These are phyloP conservation scores for Bergia sp. DNA, from an alignment of 92 coral and sea anemone genomes.

Conservation along the genomic window DNA sequence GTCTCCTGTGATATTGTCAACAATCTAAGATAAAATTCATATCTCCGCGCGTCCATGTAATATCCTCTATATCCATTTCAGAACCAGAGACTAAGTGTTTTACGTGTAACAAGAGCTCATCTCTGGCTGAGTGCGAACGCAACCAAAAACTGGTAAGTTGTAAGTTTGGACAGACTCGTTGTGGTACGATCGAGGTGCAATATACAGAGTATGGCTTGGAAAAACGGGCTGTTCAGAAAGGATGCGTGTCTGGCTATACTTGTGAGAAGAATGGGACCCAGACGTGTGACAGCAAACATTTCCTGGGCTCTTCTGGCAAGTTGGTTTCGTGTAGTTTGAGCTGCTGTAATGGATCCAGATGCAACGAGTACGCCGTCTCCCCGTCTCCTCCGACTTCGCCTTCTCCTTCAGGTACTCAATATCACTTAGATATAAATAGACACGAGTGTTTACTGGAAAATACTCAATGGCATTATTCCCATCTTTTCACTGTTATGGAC, in stretches of 20 bases:
- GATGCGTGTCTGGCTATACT: not conserved
- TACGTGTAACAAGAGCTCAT: slow-evolving; percentile 25
- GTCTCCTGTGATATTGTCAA: too few relatives aligned
- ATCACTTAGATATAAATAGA: not conserved
- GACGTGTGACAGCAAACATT: not conserved
- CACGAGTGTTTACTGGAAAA: not conserved
- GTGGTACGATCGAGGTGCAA: slow-evolving; percentile 20
- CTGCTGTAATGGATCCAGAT: slow-evolving; percentile 31
- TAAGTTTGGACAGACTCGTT: not conserved
- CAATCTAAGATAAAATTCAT: too few relatives aligned
- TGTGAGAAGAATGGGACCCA: not conserved
- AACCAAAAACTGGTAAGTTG: slow-evolving; percentile 17
- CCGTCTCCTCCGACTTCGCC: not conserved
- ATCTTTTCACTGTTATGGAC: too few relatives aligned
- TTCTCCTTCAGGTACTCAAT: slow-evolving; percentile 16
- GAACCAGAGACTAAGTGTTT: slow-evolving; percentile 20
- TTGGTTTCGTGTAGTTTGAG: slow-evolving; percentile 20
- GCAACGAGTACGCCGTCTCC: slow-evolving; percentile 2
- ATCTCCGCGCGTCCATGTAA: too few relatives aligned
- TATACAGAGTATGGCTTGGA: slow-evolving; percentile 24
- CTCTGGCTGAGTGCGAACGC: slow-evolving; percentile 28
- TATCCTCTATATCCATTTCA: not conserved
- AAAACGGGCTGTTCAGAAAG: slow-evolving; percentile 10
- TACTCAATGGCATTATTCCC: not conserved
- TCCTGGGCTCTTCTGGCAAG: slow-evolving; percentile 5